Conservation (phyloP, 2,888 invertebrate species). For the Eristalis pertinax region DNA sequence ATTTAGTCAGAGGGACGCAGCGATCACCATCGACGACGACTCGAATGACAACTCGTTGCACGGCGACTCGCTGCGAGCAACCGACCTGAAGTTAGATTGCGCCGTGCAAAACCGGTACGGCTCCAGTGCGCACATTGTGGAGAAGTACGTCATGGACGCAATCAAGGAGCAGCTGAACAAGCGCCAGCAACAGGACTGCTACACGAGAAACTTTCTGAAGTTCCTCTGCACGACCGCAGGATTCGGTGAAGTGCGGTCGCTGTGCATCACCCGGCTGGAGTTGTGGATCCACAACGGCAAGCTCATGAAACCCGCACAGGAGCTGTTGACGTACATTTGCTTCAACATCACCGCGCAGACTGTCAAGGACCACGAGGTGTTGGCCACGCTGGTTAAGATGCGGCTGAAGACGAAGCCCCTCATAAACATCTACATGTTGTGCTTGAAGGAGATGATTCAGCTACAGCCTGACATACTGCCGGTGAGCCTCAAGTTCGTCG, state of each 20-base stretch:
- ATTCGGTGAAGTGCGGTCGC: conserved; percentile 86
- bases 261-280: conserved; percentile 86
- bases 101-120: conserved; percentile 83
- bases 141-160: conserved; percentile 91
- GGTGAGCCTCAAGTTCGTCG: conserved; percentile 93
- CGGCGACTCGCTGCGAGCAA: conserved; percentile 81
- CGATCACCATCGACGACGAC: conserved; percentile 82
- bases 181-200: conserved; percentile 92
- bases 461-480: conserved; percentile 92
- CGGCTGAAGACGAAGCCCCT: conserved; percentile 96
- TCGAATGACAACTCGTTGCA: conserved; percentile 79
- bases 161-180: conserved; percentile 93
- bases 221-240: conserved; percentile 93
- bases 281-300: conserved; percentile 98
- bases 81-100: conserved; percentile 82
- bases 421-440: conserved; percentile 92
- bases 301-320: conserved; percentile 94
- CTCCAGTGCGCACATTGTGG: conserved; percentile 81
- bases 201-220: conserved; percentile 93
- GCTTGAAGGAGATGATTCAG: conserved; percentile 94
- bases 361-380: conserved; percentile 87
- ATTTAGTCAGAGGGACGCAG: conserved; percentile 71
- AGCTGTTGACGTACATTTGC: conserved; percentile 94
- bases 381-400: conserved; percentile 93
- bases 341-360: conserved; percentile 91